Evolutionary conservation across 2,888 invertebrate genomes (phyloP).

Genomic region (Ashinkailepas kermadecensis): DNA sequence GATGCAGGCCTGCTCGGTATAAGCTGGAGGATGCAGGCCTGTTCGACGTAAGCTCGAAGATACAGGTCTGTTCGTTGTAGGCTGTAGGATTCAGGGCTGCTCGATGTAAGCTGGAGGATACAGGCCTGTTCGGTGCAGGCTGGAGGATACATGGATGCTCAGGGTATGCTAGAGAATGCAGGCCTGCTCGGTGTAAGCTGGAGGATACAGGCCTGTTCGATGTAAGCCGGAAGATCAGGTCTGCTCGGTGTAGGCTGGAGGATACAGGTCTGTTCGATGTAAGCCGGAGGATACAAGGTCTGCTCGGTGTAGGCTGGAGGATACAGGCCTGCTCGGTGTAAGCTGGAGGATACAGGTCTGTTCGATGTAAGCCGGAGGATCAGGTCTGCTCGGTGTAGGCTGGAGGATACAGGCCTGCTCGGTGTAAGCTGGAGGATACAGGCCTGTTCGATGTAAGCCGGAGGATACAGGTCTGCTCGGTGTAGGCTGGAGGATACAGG

Average conservation of each 20-base stretch:
- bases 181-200: conserved; percentile 83
- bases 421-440: conserved; percentile 90
- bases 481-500: conserved; percentile 90
- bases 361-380: conserved; percentile 87
- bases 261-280: conserved; percentile 95
- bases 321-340: conserved; percentile 69
- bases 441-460: conserved; percentile 83
- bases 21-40: conserved; percentile 88
- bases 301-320: conserved; percentile 50
- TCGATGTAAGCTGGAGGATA: too few relatives aligned
- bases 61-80: too few relatives aligned
- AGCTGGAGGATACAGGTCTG: conserved; percentile 81
- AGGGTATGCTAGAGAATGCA: conserved; percentile 65
- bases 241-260: conserved; percentile 85
- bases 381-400: conserved; percentile 87
- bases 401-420: conserved; percentile 91
- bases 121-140: too few relatives aligned
- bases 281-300: conserved; percentile 47
- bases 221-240: conserved; percentile 88
- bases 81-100: conserved; percentile 90
- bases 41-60: conserved; percentile 71
- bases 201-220: conserved; percentile 94
- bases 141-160: conserved; percentile 70
- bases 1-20: conserved; percentile 95
- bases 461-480: conserved; percentile 85